A percentile compares a stretch with the other conserved stretches of the same genome.
These are phyloP conservation scores for Harpagus bidentatus DNA, from an alignment of 2,113 vertebrate species.

Conservation along the genomic window DNA sequence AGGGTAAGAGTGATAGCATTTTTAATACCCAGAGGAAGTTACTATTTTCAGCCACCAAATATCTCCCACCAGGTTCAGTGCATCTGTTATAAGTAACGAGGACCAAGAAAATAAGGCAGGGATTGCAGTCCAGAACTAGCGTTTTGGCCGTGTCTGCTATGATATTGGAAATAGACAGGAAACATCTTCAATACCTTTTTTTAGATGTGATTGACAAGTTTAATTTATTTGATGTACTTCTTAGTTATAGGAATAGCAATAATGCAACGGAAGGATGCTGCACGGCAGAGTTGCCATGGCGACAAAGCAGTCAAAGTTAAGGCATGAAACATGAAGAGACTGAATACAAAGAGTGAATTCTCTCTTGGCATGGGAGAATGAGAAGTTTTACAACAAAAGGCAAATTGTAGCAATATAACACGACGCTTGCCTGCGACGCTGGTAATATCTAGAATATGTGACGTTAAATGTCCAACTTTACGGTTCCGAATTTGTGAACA, in stretches of 20 bases:
- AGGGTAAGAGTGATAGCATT: not conserved
- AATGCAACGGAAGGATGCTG: not conserved
- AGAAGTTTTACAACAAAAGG: not conserved
- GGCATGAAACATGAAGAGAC: not conserved
- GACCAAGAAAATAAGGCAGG: not conserved
- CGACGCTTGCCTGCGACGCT: rapidly evolving
- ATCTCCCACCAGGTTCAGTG: not conserved
- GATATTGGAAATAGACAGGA: not conserved
- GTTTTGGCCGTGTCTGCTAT: not conserved
- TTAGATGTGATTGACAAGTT: slow-evolving; percentile 24
- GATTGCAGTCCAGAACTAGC: not conserved
- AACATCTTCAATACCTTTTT: not conserved
- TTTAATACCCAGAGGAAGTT: not conserved
- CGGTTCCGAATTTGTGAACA: not conserved
- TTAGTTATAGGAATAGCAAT: slow-evolving; percentile 14
- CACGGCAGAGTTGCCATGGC: not conserved
- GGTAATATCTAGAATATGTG: not conserved
- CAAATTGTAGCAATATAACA: not conserved
- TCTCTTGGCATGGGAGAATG: not conserved
- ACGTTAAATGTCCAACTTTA: not conserved
- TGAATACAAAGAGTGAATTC: not conserved
- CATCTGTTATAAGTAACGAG: not conserved
- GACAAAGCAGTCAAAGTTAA: slow-evolving; percentile 30
- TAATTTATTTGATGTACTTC: slow-evolving; percentile 35
- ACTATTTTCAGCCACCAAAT: not conserved